Percentiles rank a stretch among this genome's conserved stretches.
Evolutionary conservation across 2,797 vertebrate genomes (phyloP).

Genomic region (Poecile montanus): DNA sequence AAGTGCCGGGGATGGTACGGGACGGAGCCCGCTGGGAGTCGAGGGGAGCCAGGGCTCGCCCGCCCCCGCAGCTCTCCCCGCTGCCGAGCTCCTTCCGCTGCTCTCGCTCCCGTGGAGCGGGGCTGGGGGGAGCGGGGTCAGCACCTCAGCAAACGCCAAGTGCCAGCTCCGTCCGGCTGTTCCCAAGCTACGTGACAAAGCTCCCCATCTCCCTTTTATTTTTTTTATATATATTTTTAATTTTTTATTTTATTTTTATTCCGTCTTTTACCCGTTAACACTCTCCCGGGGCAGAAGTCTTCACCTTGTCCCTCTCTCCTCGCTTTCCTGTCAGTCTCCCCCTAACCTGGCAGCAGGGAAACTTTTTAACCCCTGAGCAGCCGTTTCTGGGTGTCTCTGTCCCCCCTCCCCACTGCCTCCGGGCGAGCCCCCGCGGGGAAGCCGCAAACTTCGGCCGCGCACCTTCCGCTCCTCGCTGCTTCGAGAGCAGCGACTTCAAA

Average conservation of each 20-base stretch:
- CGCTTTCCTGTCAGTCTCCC: not conserved
- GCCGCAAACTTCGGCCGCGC: slow-evolving; percentile 56
- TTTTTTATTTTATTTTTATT: not conserved
- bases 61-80: not conserved
- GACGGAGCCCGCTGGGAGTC: not conserved
- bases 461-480: not conserved
- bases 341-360: not conserved
- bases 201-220: accelerated
- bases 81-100: not conserved
- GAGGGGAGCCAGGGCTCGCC: not conserved
- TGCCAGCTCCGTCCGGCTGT: not conserved
- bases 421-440: not conserved
- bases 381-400: not conserved
- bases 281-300: not conserved
- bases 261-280: not conserved
- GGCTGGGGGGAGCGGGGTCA: not conserved
- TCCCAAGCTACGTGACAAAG: not conserved
- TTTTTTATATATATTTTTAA: not conserved
- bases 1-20: not conserved
- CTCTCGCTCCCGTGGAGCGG: not conserved
- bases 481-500: slow-evolving; percentile 22
- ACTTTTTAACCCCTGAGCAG: slow-evolving; percentile 28
- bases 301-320: not conserved
- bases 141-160: not conserved
- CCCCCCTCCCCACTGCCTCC: not conserved